Evolutionary conservation across 1,140 invertebrate genomes (phyloP).

Genomic region (Bombus waltoni): DNA sequence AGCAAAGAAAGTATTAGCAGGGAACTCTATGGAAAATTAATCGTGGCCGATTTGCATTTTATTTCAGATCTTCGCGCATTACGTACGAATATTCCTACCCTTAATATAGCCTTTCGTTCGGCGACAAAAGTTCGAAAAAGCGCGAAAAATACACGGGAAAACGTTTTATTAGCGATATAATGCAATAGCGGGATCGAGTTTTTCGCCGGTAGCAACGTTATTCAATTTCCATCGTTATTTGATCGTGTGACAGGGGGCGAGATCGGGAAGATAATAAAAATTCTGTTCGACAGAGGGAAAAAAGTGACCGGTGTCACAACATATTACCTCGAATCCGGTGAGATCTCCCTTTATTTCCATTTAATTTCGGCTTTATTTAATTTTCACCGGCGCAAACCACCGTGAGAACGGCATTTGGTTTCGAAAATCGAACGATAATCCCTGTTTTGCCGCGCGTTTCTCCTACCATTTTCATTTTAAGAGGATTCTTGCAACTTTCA

Average conservation of each 20-base stretch:
- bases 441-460: too few relatives aligned
- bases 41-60: not conserved
- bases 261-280: constrained; percentile 28
- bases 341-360: constrained; percentile 23
- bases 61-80: not conserved
- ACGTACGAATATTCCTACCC: not conserved
- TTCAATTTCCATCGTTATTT: constrained; percentile 49
- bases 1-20: not conserved
- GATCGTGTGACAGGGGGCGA: constrained; percentile 15
- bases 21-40: not conserved
- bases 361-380: constrained; percentile 37
- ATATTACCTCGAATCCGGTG: constrained; percentile 25
- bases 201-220: constrained; percentile 31
- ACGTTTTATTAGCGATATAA: constrained; percentile 39
- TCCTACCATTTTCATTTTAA: not conserved
- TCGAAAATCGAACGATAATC: constrained; percentile 9
- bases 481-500: not conserved
- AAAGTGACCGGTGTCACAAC: constrained; percentile 22
- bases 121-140: not conserved
- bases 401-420: not conserved
- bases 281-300: not conserved
- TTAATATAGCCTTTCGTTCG: not conserved
- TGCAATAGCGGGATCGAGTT: constrained; percentile 32
- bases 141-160: constrained; percentile 13
- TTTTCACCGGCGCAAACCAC: not conserved